Evolutionary conservation across 2,797 vertebrate genomes (phyloP).

Genomic region (Cyclopterus lumpus): DNA sequence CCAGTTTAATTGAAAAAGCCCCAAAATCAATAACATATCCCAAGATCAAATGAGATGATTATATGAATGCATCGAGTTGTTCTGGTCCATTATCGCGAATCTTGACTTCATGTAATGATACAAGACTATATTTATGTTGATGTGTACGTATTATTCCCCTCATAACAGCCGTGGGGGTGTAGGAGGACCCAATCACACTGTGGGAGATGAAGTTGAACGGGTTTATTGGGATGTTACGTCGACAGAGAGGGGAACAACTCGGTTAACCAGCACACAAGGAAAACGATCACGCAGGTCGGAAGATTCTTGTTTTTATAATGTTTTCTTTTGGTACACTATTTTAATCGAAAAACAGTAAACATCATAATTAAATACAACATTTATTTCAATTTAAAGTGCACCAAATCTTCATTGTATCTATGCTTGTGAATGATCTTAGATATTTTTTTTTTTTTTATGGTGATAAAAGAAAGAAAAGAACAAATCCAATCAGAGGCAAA

Average conservation of each 20-base stretch:
- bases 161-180: not conserved
- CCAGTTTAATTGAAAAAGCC: slow-evolving; percentile 31
- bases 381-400: not conserved
- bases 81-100: slow-evolving; percentile 19
- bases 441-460: not conserved
- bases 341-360: not conserved
- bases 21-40: slow-evolving; percentile 48
- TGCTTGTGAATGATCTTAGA: not conserved
- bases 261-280: too few species aligned
- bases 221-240: not conserved
- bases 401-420: not conserved
- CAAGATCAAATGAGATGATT: slow-evolving; percentile 44
- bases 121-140: not conserved
- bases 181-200: not conserved
- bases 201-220: not conserved
- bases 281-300: too few species aligned
- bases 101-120: not conserved
- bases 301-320: too few species aligned
- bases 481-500: slow-evolving; percentile 30
- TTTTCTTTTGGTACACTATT: too few species aligned
- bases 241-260: not conserved
- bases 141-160: not conserved
- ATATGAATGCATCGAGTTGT: slow-evolving; percentile 12
- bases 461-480: not conserved
- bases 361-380: not conserved